Conservation (phyloP, 1,140 invertebrate genomes). For the Eubasilissa regina region DNA sequence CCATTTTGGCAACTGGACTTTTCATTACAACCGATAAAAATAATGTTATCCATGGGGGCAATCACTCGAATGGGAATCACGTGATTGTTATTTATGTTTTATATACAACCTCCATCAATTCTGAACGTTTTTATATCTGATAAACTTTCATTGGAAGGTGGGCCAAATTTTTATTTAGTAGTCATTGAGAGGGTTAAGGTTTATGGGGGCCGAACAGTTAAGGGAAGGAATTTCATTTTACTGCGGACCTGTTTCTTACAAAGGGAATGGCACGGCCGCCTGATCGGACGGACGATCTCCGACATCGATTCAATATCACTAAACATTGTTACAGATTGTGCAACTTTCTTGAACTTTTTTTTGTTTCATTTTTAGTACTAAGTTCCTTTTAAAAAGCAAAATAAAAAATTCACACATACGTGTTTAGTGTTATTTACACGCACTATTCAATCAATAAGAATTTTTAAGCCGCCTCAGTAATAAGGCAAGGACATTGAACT, state of each 20-base stretch:
- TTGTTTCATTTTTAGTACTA: too few relatives aligned
- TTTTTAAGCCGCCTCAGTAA: too few relatives aligned
- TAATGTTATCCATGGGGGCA: conserved; percentile 56
- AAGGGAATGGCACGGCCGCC: conserved; percentile 11
- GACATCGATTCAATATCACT: neutral
- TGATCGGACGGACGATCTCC: conserved; percentile 14
- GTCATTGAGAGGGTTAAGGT: conserved; percentile 30
- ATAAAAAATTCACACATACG: too few relatives aligned
- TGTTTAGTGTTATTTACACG: too few relatives aligned
- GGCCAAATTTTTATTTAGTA: conserved; percentile 31
- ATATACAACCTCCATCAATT: conserved; percentile 46
- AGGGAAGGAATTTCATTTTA: conserved; percentile 33
- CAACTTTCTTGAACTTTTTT: neutral
- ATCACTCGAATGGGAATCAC: conserved; percentile 49
- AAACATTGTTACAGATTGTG: neutral
- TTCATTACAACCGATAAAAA: conserved; percentile 60
- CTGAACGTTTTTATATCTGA: conserved; percentile 45
- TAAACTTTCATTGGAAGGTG: conserved; percentile 34
- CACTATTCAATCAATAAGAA: too few relatives aligned
- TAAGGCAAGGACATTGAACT: too few relatives aligned
- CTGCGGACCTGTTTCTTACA: conserved; percentile 9
- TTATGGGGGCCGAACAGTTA: conserved; percentile 3
- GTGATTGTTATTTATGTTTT: conserved; percentile 58
- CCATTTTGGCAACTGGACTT: conserved; percentile 51
- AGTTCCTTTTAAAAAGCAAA: too few relatives aligned